Conservation (phyloP, 2,113 vertebrate genomes). For the Jaculus jaculus region DNA sequence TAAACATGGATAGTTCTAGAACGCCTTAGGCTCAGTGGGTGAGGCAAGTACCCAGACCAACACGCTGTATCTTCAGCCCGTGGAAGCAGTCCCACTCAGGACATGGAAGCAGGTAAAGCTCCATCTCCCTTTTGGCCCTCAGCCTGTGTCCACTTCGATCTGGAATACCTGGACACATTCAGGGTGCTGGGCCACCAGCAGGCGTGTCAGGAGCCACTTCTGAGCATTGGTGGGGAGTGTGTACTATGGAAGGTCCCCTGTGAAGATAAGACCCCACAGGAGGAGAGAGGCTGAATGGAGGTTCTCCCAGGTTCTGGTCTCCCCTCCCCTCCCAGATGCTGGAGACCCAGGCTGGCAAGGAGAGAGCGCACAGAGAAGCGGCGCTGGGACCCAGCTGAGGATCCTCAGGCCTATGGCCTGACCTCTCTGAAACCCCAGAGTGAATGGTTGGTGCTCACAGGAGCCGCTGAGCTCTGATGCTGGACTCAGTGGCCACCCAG, state of each 20-base stretch:
- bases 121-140: slow-evolving; percentile 15
- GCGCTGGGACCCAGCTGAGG: too few species aligned
- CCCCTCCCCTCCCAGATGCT: not conserved
- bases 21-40: too few species aligned
- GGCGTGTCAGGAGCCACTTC: not conserved
- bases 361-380: not conserved
- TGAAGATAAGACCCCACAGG: not conserved
- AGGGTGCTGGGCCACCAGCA: not conserved
- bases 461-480: not conserved
- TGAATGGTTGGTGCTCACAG: not conserved
- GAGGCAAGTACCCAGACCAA: not conserved
- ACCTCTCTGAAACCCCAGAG: not conserved
- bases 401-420: not conserved
- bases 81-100: not conserved
- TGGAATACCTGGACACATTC: not conserved
- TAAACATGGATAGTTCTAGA: not conserved
- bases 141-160: not conserved
- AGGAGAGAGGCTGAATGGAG: not conserved
- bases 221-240: not conserved
- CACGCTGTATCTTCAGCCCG: not conserved
- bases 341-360: not conserved
- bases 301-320: not conserved
- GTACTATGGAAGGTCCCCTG: not conserved
- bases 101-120: not conserved
- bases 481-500: not conserved